phyloP scores from a whole-genome alignment of 2,113 vertebrate genomes.

The Narcine bancroftii region DNA sequence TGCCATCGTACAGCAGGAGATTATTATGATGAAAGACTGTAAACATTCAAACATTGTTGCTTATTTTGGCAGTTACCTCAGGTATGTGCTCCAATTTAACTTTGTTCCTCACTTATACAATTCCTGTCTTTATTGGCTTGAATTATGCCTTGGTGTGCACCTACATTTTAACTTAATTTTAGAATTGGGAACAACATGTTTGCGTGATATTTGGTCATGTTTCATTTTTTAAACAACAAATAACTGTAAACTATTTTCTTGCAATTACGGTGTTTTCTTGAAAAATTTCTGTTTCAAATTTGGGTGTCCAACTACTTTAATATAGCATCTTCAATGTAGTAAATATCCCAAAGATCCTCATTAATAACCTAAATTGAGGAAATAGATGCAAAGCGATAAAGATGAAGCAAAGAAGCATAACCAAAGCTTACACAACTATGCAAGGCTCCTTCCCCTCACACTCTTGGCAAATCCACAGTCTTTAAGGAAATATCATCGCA shows the following conservation, averaged over 20 bases:
- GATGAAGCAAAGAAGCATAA: background rate
- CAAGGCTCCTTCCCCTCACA: no score
- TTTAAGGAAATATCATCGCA: no score
- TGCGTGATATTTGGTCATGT: background rate
- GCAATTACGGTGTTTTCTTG: background rate
- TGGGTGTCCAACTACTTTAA: background rate
- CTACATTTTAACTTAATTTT: background rate
- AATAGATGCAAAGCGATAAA: background rate
- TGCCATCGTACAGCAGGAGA: slow-evolving; percentile 98
- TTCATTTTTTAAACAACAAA: background rate
- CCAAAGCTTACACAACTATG: no score
- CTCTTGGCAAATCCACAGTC: no score
- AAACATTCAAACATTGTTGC: slow-evolving; percentile 97
- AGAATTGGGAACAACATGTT: no score
- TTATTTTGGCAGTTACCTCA: slow-evolving; percentile 98
- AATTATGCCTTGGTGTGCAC: background rate
- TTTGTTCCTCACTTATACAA: slow-evolving; percentile 29
- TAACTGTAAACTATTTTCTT: background rate
- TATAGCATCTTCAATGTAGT: background rate
- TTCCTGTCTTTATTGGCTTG: background rate
- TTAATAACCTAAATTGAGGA: background rate
- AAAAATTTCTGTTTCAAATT: background rate
- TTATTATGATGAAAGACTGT: slow-evolving; percentile 99
- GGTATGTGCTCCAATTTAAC: slow-evolving; percentile 55
- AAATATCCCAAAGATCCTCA: background rate